phyloP scores from a whole-genome alignment of 2,888 invertebrate genomes.

The Artemia sinica region DNA sequence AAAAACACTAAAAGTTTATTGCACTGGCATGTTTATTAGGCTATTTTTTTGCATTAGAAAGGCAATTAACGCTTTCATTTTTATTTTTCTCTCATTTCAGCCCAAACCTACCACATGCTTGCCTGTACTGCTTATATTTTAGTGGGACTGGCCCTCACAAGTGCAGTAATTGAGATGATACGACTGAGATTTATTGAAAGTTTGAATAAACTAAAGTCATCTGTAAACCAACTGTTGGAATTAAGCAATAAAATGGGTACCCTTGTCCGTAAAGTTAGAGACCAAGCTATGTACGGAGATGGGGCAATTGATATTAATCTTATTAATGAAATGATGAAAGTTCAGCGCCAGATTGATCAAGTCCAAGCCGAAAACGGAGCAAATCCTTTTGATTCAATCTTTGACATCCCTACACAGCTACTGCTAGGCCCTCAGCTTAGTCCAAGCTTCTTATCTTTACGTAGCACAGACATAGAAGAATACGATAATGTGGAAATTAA shows the following conservation, averaged over 20 bases:
- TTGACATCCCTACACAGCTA: constrained; percentile 9
- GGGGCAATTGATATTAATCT: constrained; percentile 3
- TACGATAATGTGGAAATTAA: constrained; percentile 1
- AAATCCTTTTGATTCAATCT: neutral
- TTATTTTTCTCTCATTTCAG: neutral
- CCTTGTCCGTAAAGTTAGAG: constrained; percentile 1
- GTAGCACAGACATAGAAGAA: neutral
- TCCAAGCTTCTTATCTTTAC: constrained; percentile 3
- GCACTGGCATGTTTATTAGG: too few relatives aligned
- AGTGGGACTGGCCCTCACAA: neutral
- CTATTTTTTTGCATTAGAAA: too few relatives aligned
- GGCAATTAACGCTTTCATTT: neutral
- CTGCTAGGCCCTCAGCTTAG: constrained; percentile 11
- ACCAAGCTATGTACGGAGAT: constrained; percentile 4
- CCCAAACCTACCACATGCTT: constrained; percentile 11
- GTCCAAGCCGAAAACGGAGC: neutral
- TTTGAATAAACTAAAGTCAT: neutral
- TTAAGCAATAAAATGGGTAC: neutral
- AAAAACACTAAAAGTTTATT: too few relatives aligned
- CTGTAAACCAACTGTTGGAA: constrained; percentile 3
- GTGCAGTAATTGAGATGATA: constrained; percentile 7
- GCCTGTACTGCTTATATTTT: constrained; percentile 1
- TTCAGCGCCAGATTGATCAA: constrained; percentile 7
- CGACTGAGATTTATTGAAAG: constrained; percentile 1
- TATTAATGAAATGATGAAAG: constrained; percentile 13